phyloP scores from a whole-genome alignment of 2,797 vertebrate species.

The Pseudochaenichthys georgianus region DNA sequence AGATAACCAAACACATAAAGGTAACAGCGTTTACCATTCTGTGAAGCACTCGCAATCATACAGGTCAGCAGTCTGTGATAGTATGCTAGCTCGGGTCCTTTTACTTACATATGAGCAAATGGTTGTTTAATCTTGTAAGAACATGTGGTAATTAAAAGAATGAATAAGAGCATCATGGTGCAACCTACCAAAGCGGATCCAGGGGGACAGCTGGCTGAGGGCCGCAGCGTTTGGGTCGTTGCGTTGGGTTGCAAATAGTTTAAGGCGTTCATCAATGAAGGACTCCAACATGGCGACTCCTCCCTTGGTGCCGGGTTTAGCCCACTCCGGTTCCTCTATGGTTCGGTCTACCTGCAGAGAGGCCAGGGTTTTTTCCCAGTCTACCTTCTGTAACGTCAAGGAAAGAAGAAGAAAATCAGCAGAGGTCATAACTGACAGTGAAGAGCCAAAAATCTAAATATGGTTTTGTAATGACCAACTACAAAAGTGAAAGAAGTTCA shows the following conservation, averaged over 20 bases:
- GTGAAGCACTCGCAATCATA: too few species aligned
- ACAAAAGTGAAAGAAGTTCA: slow-evolving; percentile 17
- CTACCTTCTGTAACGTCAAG: slow-evolving; percentile 77
- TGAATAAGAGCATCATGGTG: neutral
- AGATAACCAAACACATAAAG: too few species aligned
- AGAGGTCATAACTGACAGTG: slow-evolving; percentile 25
- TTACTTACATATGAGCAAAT: too few species aligned
- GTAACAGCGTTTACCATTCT: too few species aligned
- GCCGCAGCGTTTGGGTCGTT: slow-evolving; percentile 89
- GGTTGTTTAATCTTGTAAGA: slow-evolving; percentile 29
- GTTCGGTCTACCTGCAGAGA: slow-evolving; percentile 86
- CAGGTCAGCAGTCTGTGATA: too few species aligned
- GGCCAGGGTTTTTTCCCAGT: slow-evolving; percentile 86
- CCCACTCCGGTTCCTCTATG: slow-evolving; percentile 88
- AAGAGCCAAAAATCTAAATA: slow-evolving; percentile 9
- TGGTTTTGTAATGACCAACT: slow-evolving; percentile 8
- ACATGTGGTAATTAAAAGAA: neutral
- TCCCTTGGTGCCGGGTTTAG: slow-evolving; percentile 80
- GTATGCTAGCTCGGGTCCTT: too few species aligned
- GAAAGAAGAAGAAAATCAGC: slow-evolving; percentile 8
- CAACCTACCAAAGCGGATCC: slow-evolving; percentile 91
- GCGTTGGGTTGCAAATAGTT: slow-evolving; percentile 82
- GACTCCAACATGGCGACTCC: slow-evolving; percentile 87
- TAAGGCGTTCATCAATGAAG: slow-evolving; percentile 86
- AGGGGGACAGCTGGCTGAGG: slow-evolving; percentile 92